Conservation (phyloP, 1,140 invertebrate genomes). For the Saxidomus purpurata region DNA sequence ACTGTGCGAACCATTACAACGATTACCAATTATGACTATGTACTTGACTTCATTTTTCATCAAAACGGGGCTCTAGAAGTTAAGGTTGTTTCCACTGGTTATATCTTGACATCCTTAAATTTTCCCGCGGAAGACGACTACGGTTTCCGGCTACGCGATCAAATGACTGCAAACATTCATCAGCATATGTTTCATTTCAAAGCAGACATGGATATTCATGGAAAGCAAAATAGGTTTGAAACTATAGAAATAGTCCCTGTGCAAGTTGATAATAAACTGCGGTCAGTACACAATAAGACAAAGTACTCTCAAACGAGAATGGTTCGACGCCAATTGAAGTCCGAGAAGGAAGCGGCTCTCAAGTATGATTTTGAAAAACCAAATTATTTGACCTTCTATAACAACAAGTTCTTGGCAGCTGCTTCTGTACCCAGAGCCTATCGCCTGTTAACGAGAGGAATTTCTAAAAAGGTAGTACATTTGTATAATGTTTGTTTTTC, state of each 20-base stretch:
- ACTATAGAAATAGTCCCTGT: constrained; percentile 74
- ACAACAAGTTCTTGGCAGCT: constrained; percentile 41
- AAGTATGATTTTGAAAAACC: constrained; percentile 66
- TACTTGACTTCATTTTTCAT: constrained; percentile 81
- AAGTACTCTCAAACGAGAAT: constrained; percentile 71
- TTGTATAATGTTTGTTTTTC: too few species aligned
- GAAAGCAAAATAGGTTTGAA: constrained; percentile 72
- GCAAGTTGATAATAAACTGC: constrained; percentile 55
- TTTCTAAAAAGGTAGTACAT: constrained; percentile 63
- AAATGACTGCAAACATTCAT: constrained; percentile 73
- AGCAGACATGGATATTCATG: constrained; percentile 74
- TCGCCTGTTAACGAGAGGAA: constrained; percentile 57
- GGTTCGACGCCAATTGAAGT: constrained; percentile 52
- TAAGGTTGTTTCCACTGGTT: constrained; percentile 73
- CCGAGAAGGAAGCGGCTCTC: constrained; percentile 65
- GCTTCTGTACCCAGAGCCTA: constrained; percentile 65
- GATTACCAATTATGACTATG: constrained; percentile 79
- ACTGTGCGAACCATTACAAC: constrained; percentile 73
- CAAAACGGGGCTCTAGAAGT: constrained; percentile 78
- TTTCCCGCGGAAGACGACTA: constrained; percentile 55
- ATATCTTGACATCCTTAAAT: constrained; percentile 65
- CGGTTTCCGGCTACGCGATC: constrained; percentile 67
- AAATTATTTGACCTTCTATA: constrained; percentile 73
- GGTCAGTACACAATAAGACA: constrained; percentile 5
- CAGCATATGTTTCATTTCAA: constrained; percentile 79